phyloP scores from a whole-genome alignment of 2,888 invertebrate species.

The Eupithecia tripunctaria region DNA sequence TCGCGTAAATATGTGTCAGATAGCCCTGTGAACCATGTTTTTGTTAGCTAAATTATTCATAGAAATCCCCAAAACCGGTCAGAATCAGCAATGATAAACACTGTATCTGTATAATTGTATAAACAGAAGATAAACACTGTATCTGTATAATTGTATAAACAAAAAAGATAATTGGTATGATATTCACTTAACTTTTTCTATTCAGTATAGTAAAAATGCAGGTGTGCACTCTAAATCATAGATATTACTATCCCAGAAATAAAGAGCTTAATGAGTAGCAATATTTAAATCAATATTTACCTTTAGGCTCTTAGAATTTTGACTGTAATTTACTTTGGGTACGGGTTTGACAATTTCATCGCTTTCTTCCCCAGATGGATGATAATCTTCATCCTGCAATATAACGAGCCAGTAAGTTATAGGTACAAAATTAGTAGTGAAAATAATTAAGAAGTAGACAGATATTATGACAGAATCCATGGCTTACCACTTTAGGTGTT shows the following conservation, averaged over 20 bases:
- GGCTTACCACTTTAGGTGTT: constrained; percentile 58
- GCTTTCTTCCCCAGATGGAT: constrained; percentile 77
- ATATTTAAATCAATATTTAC: constrained; percentile 45
- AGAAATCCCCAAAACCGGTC: neutral
- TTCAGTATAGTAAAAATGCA: neutral
- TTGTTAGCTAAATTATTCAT: neutral
- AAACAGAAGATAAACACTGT: neutral
- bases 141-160: too few relatives aligned
- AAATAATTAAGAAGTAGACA: neutral
- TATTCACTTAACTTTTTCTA: neutral
- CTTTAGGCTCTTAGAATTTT: constrained; percentile 55
- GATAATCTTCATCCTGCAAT: constrained; percentile 75
- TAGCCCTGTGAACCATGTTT: neutral
- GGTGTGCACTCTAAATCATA: too few relatives aligned
- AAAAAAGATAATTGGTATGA: neutral
- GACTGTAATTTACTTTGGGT: constrained; percentile 56
- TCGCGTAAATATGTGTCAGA: too few relatives aligned
- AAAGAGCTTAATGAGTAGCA: neutral
- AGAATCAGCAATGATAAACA: neutral
- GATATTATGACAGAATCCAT: neutral
- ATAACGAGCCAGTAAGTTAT: neutral
- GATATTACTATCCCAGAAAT: neutral
- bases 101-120: too few relatives aligned
- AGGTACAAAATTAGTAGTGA: neutral
- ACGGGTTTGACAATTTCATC: constrained; percentile 65